phyloP scores from a whole-genome alignment of 2,888 invertebrate genomes.

The Pocota personata region DNA sequence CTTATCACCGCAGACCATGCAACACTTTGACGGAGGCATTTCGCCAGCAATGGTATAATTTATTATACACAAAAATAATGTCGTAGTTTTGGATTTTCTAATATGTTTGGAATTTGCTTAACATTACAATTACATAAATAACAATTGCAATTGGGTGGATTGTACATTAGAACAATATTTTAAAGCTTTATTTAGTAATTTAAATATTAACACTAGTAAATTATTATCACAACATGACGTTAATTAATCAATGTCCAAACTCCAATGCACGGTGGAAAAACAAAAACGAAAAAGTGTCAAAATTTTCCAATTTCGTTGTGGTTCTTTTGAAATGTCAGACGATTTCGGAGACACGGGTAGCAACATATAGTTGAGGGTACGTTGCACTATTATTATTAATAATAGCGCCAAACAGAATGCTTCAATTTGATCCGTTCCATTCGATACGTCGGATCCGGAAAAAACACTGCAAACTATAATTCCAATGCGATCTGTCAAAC shows the following conservation, averaged over 20 bases:
- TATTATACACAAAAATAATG: constrained; percentile 37
- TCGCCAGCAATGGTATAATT: constrained; percentile 35
- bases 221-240: constrained; percentile 81
- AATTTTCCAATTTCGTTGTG: constrained; percentile 18
- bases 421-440: no score
- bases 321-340: constrained; percentile 14
- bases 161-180: constrained; percentile 64
- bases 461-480: no score
- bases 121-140: constrained; percentile 48
- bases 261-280: constrained; percentile 71
- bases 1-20: constrained; percentile 97
- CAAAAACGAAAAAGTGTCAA: constrained; percentile 65
- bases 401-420: not conserved
- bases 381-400: not conserved
- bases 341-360: not conserved
- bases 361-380: not conserved
- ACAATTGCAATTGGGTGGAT: constrained; percentile 44
- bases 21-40: constrained; percentile 86
- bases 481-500: no score
- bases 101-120: constrained; percentile 36
- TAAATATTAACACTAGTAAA: constrained; percentile 74
- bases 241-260: constrained; percentile 79
- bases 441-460: no score
- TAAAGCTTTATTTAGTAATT: constrained; percentile 63
- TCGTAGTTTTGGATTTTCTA: constrained; percentile 42